A percentile compares a stretch with the other conserved stretches of the same genome.
These are phyloP conservation scores for Rhyacophila brunnea DNA, from an alignment of 1,140 invertebrate species.

Conservation along the genomic window DNA sequence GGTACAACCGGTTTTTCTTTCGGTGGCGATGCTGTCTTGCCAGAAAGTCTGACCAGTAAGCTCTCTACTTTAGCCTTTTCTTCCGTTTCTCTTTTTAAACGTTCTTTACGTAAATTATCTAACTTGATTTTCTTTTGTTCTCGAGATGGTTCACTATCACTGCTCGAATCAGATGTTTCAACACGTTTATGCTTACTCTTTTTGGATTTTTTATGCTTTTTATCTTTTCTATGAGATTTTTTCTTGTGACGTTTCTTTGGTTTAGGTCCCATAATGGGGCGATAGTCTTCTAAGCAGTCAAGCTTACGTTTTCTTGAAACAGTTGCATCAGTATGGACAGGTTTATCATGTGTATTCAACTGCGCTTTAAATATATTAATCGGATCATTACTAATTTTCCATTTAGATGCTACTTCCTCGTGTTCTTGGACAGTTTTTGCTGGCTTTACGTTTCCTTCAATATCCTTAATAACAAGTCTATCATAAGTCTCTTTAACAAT, in stretches of 20 bases:
- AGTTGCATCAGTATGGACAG: conserved; percentile 14
- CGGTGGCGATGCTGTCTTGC: conserved; percentile 41
- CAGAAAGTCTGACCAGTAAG: conserved; percentile 66
- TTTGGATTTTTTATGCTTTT: conserved; percentile 49
- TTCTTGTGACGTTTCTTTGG: conserved; percentile 11
- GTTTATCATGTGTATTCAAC: conserved; percentile 42
- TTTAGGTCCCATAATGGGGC: conserved; percentile 2
- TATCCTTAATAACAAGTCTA: conserved; percentile 49
- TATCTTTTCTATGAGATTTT: conserved; percentile 38
- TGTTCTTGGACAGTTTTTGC: conserved; percentile 44
- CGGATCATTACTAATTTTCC: conserved; percentile 71
- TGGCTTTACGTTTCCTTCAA: conserved; percentile 46
- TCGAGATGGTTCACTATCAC: conserved; percentile 35
- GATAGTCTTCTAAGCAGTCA: conserved; percentile 21
- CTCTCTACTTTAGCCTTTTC: conserved; percentile 72
- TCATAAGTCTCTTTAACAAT: conserved; percentile 51
- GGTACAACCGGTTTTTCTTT: conserved; percentile 37
- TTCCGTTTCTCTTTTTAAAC: conserved; percentile 73
- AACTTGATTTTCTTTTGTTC: conserved; percentile 57
- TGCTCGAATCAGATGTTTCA: conserved; percentile 33
- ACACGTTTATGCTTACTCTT: conserved; percentile 44
- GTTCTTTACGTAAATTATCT: conserved; percentile 73
- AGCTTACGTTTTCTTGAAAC: conserved; percentile 10
- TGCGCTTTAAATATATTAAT: conserved; percentile 68
- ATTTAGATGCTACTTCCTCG: conserved; percentile 60